Evolutionary conservation across 2,113 vertebrate genomes (phyloP).

Genomic region (Coracopsis vasa): DNA sequence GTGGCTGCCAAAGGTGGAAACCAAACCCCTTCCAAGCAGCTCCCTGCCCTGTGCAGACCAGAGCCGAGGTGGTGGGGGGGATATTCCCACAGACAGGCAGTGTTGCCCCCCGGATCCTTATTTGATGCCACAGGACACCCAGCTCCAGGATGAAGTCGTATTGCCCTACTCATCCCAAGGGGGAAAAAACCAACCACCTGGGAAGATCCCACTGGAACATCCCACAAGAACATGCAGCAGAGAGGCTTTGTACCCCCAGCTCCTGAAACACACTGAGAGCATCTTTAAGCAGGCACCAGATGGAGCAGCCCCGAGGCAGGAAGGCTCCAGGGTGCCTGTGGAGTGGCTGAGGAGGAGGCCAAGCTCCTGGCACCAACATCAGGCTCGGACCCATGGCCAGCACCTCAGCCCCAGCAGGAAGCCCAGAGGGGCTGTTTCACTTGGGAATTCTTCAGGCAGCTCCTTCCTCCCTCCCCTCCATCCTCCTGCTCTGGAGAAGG

Average conservation of each 20-base stretch:
- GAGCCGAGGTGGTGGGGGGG: neutral
- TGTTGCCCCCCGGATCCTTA: neutral
- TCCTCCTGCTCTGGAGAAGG: neutral
- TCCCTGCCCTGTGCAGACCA: neutral
- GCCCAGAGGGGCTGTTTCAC: neutral
- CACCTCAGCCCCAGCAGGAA: neutral
- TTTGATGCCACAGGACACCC: neutral
- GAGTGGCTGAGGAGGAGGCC: neutral
- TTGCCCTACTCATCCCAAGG: accelerated
- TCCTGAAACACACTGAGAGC: neutral
- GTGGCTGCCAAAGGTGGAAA: accelerated
- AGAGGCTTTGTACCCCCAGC: neutral
- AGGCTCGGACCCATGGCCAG: neutral
- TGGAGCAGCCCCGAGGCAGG: neutral
- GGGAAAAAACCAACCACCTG: no score
- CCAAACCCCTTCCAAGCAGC: accelerated
- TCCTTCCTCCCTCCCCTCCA: neutral
- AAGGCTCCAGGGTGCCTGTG: neutral
- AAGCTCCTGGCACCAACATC: neutral
- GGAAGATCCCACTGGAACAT: neutral
- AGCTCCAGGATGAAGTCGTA: neutral
- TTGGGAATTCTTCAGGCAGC: neutral
- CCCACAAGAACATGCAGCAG: accelerated
- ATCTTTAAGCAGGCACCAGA: neutral
- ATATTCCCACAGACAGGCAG: neutral